Percentiles rank a stretch among this genome's conserved stretches.
Conservation (phyloP, 2,888 invertebrate genomes). For the Dasypolia templi region DNA sequence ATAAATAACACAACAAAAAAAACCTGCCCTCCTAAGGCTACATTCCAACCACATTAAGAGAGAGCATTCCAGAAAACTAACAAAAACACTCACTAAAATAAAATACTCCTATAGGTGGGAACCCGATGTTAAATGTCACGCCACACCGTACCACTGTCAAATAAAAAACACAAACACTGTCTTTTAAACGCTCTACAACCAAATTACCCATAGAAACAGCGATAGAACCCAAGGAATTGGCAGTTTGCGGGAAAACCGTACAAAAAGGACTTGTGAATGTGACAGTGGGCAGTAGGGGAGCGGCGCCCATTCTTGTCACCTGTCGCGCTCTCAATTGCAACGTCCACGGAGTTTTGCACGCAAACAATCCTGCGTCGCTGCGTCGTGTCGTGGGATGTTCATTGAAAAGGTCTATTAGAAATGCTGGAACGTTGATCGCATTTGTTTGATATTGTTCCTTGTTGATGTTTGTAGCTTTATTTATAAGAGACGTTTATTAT, state of each 20-base stretch:
- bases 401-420: conserved; percentile 52
- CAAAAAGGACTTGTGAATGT: conserved; percentile 65
- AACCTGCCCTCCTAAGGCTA: too few species aligned
- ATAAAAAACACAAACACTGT: conserved; percentile 36
- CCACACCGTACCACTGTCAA: not conserved
- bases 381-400: conserved; percentile 28
- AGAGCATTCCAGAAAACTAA: not conserved
- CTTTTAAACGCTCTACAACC: conserved; percentile 33
- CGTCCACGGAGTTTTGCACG: conserved; percentile 71
- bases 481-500: not conserved
- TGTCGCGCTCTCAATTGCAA: conserved; percentile 75
- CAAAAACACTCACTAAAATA: conserved; percentile 1
- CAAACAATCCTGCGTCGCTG: conserved; percentile 61
- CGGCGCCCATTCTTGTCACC: conserved; percentile 74
- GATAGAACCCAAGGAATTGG: conserved; percentile 45
- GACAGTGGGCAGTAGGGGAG: conserved; percentile 55
- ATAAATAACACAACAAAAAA: too few species aligned
- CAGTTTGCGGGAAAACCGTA: conserved; percentile 52
- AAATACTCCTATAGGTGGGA: not conserved
- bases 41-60: too few species aligned
- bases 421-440: conserved; percentile 8
- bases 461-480: not conserved
- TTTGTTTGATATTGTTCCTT: conserved; percentile 22
- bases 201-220: conserved; percentile 50
- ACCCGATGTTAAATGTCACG: conserved; percentile 1